phyloP scores from a whole-genome alignment of 2,888 invertebrate species.

The Elmis aenea region DNA sequence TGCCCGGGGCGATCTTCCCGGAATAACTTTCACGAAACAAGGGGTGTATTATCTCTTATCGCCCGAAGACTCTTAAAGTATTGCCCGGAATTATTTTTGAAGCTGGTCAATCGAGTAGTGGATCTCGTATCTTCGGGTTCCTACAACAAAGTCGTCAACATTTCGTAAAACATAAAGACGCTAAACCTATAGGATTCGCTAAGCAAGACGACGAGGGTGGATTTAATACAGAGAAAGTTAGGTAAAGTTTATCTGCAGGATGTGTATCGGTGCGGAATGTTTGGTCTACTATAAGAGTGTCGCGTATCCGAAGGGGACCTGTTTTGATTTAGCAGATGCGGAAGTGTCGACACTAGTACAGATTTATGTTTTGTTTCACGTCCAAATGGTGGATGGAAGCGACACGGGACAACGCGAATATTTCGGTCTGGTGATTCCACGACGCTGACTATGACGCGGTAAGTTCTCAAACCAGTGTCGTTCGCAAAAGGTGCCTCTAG shows the following conservation, averaged over 20 bases:
- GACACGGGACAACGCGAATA: conserved; percentile 25
- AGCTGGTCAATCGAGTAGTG: too few relatives aligned
- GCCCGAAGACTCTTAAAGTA: not conserved
- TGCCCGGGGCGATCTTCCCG: conserved; percentile 28
- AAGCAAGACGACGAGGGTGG: conserved; percentile 4
- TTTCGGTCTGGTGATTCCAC: conserved; percentile 19
- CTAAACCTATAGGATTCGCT: not conserved
- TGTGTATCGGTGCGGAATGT: conserved; percentile 41
- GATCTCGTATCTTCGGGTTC: too few relatives aligned
- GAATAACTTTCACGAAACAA: conserved; percentile 35
- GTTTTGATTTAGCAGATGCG: conserved; percentile 43
- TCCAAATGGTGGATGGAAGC: conserved; percentile 25
- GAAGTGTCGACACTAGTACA: conserved; percentile 38
- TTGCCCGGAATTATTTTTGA: too few relatives aligned
- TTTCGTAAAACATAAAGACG: conserved; percentile 1
- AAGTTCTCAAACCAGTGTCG: conserved; percentile 30
- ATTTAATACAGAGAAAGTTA: conserved; percentile 29
- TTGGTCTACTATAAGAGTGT: conserved; percentile 39
- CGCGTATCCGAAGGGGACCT: conserved; percentile 31
- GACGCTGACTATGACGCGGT: conserved; percentile 6
- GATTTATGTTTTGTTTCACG: conserved; percentile 41
- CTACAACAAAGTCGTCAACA: too few relatives aligned
- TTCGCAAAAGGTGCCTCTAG: conserved; percentile 36
- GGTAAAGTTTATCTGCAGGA: conserved; percentile 38
- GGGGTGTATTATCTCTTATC: conserved; percentile 28